Percentiles rank a stretch among this genome's conserved stretches.
Conservation (phyloP, 2,797 vertebrate genomes). For the Falco rusticolus region DNA sequence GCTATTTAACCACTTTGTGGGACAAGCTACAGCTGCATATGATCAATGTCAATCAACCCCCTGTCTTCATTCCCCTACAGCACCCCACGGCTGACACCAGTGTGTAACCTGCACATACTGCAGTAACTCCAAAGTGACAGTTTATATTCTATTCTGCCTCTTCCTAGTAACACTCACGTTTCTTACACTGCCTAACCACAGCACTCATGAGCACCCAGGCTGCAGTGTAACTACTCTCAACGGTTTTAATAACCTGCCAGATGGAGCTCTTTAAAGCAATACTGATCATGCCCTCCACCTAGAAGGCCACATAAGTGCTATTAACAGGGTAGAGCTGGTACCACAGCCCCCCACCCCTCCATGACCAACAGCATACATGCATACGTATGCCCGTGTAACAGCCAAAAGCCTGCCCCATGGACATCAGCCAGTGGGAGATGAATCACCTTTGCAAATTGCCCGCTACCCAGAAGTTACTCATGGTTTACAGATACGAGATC, state of each 20-base stretch:
- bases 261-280: not conserved
- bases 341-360: not conserved
- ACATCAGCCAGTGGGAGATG: rapidly evolving
- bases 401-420: not conserved
- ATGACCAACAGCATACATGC: rapidly evolving
- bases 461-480: rapidly evolving
- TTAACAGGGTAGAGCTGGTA: not conserved
- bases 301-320: not conserved
- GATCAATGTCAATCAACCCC: no score
- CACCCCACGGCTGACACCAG: not conserved
- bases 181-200: not conserved
- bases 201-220: not conserved
- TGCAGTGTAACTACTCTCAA: not conserved
- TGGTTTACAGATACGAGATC: not conserved
- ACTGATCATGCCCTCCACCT: not conserved
- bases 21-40: no score
- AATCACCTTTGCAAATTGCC: not conserved
- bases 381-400: rapidly evolving
- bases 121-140: not conserved
- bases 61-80: no score
- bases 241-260: not conserved
- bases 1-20: no score
- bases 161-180: rapidly evolving
- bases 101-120: not conserved
- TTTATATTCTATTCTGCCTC: not conserved